phyloP scores from a whole-genome alignment of 2,113 vertebrate species.

The Pollachius pollachius region DNA sequence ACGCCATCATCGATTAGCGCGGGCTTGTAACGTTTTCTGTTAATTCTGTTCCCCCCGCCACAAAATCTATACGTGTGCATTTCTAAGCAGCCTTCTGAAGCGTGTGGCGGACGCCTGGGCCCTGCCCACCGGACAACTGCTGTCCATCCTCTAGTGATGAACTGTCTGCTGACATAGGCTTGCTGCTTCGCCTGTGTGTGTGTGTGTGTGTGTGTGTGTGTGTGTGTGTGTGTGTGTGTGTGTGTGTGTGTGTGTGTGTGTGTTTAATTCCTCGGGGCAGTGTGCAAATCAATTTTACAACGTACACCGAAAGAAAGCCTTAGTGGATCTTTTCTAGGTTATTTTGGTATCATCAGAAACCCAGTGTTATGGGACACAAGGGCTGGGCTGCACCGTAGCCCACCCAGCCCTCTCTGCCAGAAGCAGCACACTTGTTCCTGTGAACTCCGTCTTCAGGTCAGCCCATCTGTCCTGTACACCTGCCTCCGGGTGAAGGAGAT shows the following conservation, averaged over 20 bases:
- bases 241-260: too few relatives aligned
- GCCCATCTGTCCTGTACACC: background rate
- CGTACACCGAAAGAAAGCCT: too few relatives aligned
- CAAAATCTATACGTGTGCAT: constrained; percentile 74
- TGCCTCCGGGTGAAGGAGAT: background rate
- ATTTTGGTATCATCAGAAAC: too few relatives aligned
- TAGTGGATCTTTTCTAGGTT: too few relatives aligned
- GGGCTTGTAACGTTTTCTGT: constrained; percentile 73
- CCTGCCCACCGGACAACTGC: constrained; percentile 66
- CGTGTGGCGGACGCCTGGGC: constrained; percentile 50
- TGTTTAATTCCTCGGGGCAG: too few relatives aligned
- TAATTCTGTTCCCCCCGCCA: constrained; percentile 73
- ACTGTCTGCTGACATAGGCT: constrained; percentile 64
- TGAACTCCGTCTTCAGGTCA: background rate
- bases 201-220: constrained; percentile 8
- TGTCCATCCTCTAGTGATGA: constrained; percentile 75
- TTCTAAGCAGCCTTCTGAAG: constrained; percentile 62
- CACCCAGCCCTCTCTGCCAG: constrained; percentile 11
- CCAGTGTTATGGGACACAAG: constrained; percentile 16
- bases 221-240: too few relatives aligned
- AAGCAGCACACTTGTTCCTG: background rate
- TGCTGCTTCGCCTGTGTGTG: constrained; percentile 38
- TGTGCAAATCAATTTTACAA: too few relatives aligned
- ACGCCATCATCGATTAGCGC: constrained; percentile 68
- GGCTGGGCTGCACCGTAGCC: constrained; percentile 40